Percentiles rank a stretch among this genome's conserved stretches.
Conservation (phyloP, 2,113 vertebrate genomes). For the Equus quagga region DNA sequence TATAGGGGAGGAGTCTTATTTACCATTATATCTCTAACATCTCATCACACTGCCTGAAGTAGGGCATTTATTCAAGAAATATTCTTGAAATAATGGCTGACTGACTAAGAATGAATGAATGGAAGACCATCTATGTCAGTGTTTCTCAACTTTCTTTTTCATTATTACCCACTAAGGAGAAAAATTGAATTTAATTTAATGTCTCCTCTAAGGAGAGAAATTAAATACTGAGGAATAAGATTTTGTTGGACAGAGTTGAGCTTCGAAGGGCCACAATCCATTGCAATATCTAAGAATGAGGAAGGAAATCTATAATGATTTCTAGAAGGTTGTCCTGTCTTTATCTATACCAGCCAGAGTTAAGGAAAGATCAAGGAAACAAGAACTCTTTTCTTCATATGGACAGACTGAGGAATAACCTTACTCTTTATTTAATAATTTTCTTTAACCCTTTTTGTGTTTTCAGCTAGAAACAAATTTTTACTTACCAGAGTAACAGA, state of each 20-base stretch:
- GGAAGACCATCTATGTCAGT: not conserved
- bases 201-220: not conserved
- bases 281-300: not conserved
- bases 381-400: not conserved
- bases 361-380: not conserved
- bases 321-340: not conserved
- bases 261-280: not conserved
- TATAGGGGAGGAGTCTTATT: not conserved
- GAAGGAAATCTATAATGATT: not conserved
- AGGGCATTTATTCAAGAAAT: not conserved
- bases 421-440: not conserved
- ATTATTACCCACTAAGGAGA: not conserved
- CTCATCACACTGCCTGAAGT: not conserved
- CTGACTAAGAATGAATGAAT: not conserved
- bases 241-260: not conserved
- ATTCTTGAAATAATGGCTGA: conserved; percentile 5
- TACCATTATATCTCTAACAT: not conserved
- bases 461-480: conserved; percentile 31
- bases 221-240: not conserved
- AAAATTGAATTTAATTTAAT: conserved; percentile 22
- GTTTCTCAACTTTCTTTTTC: not conserved
- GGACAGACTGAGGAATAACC: not conserved
- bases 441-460: not conserved
- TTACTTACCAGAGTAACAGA: not conserved
- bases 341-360: not conserved